A percentile compares a stretch with the other conserved stretches of the same genome.
Evolutionary conservation across 2,797 vertebrate genomes (phyloP).

Genomic region (Acanthornis magna): DNA sequence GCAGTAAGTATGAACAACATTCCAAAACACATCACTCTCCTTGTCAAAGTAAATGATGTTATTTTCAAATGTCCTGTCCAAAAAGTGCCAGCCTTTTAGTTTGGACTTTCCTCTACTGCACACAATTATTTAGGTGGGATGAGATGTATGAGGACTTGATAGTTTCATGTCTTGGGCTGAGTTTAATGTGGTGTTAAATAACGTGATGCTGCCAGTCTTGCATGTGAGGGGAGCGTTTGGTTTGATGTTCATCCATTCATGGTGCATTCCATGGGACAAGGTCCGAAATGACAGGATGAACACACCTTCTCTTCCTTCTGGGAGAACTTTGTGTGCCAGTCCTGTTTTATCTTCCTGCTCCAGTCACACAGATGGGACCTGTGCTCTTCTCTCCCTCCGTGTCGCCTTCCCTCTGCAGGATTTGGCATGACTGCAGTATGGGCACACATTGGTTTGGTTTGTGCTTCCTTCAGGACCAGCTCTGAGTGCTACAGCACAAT

Average conservation of each 20-base stretch:
- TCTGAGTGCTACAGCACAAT: not conserved
- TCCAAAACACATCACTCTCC: not conserved
- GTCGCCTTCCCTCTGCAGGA: not conserved
- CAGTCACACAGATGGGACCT: not conserved
- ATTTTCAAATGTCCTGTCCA: not conserved
- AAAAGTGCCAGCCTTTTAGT: not conserved
- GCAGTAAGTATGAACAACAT: constrained; percentile 55
- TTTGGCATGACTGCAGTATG: not conserved
- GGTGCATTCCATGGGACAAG: not conserved
- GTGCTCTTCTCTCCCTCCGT: not conserved
- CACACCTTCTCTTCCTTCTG: not conserved
- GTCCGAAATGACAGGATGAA: not conserved
- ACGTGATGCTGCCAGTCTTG: not conserved
- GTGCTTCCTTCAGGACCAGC: not conserved
- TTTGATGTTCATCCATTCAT: not conserved
- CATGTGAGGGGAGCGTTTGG: not conserved
- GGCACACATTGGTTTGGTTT: not conserved
- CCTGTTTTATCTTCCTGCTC: not conserved
- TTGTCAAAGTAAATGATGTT: not conserved
- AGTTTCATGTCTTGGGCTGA: not conserved
- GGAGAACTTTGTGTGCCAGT: not conserved
- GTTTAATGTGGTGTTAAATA: not conserved
- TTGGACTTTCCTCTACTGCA: not conserved
- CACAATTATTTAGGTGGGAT: not conserved
- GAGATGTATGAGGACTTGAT: not conserved